A percentile compares a stretch with the other conserved stretches of the same genome.
Conservation (phyloP, 2,113 vertebrate genomes). For the Sturnus vulgaris region DNA sequence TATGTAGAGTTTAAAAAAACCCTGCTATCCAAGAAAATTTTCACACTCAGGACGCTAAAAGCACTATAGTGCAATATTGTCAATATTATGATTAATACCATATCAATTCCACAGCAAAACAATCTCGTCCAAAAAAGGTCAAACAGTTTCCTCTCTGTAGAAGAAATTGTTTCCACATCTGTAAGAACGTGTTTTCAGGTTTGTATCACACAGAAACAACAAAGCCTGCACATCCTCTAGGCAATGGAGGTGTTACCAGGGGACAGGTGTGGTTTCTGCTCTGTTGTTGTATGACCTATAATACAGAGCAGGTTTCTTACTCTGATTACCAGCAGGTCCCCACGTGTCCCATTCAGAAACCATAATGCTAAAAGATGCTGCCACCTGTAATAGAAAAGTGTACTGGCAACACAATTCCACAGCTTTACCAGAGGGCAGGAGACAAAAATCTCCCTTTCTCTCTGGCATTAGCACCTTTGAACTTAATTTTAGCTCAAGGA, state of each 20-base stretch:
- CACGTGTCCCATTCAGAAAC: neutral
- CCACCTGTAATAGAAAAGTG: neutral
- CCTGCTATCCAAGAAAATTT: neutral
- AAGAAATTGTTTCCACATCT: neutral
- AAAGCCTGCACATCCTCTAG: neutral
- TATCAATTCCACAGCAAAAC: neutral
- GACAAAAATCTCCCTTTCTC: neutral
- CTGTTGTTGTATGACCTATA: neutral
- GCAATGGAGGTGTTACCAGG: neutral
- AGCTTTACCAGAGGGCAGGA: neutral
- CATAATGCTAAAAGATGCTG: neutral
- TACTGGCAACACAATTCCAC: neutral
- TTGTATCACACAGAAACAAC: neutral
- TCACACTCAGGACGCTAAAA: neutral
- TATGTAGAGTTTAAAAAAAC: accelerated
- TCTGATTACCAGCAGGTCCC: neutral
- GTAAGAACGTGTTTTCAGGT: neutral
- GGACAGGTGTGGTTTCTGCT: neutral
- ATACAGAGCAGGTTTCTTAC: neutral
- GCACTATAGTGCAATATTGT: neutral
- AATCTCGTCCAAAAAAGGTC: neutral
- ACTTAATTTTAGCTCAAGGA: neutral
- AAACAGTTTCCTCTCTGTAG: neutral
- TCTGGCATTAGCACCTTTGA: neutral
- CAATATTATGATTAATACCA: neutral